Conservation (phyloP, 23 tunicate species). For the Halocynthia roretzi region DNA sequence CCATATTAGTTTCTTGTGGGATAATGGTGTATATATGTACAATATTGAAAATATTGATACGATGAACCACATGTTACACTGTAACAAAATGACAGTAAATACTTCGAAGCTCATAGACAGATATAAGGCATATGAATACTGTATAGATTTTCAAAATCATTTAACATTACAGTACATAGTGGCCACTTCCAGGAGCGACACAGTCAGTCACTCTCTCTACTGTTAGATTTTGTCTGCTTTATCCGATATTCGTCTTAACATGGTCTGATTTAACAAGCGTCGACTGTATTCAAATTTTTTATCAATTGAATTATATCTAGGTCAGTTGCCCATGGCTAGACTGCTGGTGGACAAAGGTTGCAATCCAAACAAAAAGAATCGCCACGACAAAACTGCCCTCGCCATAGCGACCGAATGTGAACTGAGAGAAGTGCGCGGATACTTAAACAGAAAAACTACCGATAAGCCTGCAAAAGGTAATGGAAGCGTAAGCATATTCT, state of each 20-base stretch:
- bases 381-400: slow-evolving; percentile 72
- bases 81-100: no score
- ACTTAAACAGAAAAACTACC: slow-evolving; percentile 76
- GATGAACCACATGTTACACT: no score
- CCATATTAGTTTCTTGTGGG: no score
- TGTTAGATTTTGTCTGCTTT: no score
- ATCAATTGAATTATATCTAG: not conserved
- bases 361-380: slow-evolving; percentile 65
- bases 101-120: no score
- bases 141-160: not conserved
- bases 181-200: not conserved
- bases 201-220: not conserved
- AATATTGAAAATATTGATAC: no score
- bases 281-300: not conserved
- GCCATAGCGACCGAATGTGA: slow-evolving; percentile 89
- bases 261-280: no score
- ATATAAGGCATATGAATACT: no score
- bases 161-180: not conserved
- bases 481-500: not conserved
- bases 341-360: slow-evolving; percentile 73
- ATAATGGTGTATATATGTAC: no score
- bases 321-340: slow-evolving; percentile 87
- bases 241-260: no score
- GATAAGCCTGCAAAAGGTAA: slow-evolving; percentile 73
- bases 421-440: slow-evolving; percentile 72